phyloP scores from a whole-genome alignment of 2,888 invertebrate species.

The Agrypnus murinus region DNA sequence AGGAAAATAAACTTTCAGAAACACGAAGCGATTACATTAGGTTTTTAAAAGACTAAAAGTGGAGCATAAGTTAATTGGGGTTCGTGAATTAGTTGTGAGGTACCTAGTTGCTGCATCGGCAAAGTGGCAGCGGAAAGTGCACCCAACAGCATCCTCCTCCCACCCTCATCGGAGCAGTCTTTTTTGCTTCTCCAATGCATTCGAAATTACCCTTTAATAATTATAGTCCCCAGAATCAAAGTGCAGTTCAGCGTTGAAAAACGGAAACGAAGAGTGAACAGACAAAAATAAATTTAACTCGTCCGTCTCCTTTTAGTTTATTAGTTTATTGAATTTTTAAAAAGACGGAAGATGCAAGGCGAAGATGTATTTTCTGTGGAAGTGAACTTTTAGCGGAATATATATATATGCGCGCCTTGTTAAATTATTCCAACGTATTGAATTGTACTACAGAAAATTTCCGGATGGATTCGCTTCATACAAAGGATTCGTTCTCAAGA shows the following conservation, averaged over 20 bases:
- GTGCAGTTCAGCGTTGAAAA: slow-evolving; percentile 38
- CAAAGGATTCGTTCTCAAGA: slow-evolving; percentile 56
- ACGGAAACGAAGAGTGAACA: slow-evolving; percentile 17
- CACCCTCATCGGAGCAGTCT: too few relatives aligned
- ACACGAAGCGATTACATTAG: slow-evolving; percentile 29
- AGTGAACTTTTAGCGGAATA: slow-evolving; percentile 40
- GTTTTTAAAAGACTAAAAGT: slow-evolving; percentile 37
- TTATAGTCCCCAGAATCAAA: slow-evolving; percentile 44
- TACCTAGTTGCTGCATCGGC: slow-evolving; percentile 29
- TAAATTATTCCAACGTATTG: slow-evolving; percentile 64
- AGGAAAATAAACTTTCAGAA: slow-evolving; percentile 29
- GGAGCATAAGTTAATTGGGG: slow-evolving; percentile 37
- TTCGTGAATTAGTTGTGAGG: slow-evolving; percentile 38
- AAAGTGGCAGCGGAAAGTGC: slow-evolving; percentile 34
- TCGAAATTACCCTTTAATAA: slow-evolving; percentile 45
- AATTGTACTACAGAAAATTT: slow-evolving; percentile 60
- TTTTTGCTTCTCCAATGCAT: slow-evolving; percentile 36
- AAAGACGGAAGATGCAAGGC: slow-evolving; percentile 36
- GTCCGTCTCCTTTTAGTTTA: slow-evolving; percentile 41
- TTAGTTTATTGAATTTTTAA: slow-evolving; percentile 45
- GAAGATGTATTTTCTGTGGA: slow-evolving; percentile 38
- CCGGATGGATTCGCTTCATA: slow-evolving; percentile 56
- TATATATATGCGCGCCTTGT: slow-evolving; percentile 58
- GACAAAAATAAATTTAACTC: slow-evolving; percentile 31
- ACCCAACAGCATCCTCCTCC: too few relatives aligned